Conservation (phyloP, 2,113 vertebrate species). For the Tragelaphus buxtoni region DNA sequence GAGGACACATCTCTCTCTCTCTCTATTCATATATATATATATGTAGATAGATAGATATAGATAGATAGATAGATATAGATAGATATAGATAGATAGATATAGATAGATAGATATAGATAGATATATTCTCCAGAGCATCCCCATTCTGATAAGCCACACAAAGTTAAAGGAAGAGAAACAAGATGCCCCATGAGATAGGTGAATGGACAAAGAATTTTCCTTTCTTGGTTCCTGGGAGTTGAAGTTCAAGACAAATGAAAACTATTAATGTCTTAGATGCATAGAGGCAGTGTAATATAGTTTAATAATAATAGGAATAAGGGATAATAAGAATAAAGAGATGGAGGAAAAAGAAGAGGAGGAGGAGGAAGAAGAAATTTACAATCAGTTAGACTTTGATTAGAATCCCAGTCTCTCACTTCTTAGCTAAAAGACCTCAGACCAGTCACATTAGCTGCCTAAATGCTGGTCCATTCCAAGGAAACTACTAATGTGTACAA, state of each 20-base stretch:
- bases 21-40: no score
- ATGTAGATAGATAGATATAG: no score
- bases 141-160: not conserved
- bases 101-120: no score
- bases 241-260: not conserved
- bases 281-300: not conserved
- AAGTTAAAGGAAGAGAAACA: not conserved
- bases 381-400: not conserved
- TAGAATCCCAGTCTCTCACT: not conserved
- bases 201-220: not conserved
- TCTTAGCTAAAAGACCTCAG: not conserved
- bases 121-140: not conserved
- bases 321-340: not conserved
- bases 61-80: no score
- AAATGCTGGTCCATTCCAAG: not conserved
- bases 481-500: not conserved
- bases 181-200: not conserved
- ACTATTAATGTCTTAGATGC: not conserved
- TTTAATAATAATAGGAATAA: not conserved
- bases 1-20: not conserved
- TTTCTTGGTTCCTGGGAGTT: not conserved
- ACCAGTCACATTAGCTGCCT: not conserved
- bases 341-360: not conserved
- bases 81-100: no score
- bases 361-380: not conserved